Base-by-base conservation (phyloP, 2,888 invertebrate species). In the Drosophila falleni region DNA sequence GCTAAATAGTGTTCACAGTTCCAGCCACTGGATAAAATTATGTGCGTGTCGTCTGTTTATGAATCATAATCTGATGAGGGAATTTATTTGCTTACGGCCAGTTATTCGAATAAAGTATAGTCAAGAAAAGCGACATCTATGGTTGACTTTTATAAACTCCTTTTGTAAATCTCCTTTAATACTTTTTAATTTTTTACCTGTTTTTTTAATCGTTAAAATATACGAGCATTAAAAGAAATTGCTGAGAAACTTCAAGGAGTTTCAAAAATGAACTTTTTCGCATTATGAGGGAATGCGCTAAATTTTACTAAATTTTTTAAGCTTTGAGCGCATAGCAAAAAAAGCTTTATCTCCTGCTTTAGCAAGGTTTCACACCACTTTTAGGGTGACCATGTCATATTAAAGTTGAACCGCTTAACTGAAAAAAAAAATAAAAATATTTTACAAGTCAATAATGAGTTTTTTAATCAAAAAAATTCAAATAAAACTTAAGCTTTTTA, bases 1-100 rank as follows among this genome's bases (percentile, higher is more conserved):
- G 80, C 62, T 35, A 71, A 37, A 41, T 37, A 42, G 49, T 31
- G 51, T 6, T 35, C 33, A 29, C 58, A 44, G 46, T 47, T 54
- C 49, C 29, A 16, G 60, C 63, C 41, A 70, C 58, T 47, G 60
- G 23, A 29, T 49, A 67, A 56, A 63, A 65, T 55, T 46, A 29
- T 54, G 67, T 79, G 79, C 75, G 79, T 78, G 63, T 26, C 63
- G 56, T 26, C 74, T 61, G 13, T n/a, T 29, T 31, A 55, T 77
- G 78, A 77, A 59, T 77, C 76, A 77, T 44, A 55, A 35, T 9
- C 16, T 15, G 26, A 62, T 58, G 39, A 26, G 35, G 62, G 58
- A 46, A 56, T 54, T 61, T 35, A 53, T 46, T 44, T 53, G 19
- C 50, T 15, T 16, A 29, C 10, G 15, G 15, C 15, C 15, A 13